Percentiles rank a stretch among this genome's conserved stretches.
Evolutionary conservation across 2,797 vertebrate genomes (phyloP).

Genomic region (Phoebastria nigripes): DNA sequence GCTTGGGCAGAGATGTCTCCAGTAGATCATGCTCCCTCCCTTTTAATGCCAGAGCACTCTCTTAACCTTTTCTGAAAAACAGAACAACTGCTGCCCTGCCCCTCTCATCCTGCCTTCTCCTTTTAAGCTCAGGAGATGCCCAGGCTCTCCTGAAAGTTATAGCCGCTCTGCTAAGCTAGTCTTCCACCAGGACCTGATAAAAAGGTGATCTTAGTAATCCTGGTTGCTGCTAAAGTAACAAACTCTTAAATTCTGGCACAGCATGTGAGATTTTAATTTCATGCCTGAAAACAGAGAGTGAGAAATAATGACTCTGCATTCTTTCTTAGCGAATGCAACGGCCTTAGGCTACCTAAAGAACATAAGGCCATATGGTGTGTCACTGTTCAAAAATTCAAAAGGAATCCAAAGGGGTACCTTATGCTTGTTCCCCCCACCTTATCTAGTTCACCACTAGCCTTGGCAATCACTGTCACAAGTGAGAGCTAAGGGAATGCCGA

Average conservation of each 20-base stretch:
- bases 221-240: background rate
- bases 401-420: constrained; percentile 33
- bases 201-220: background rate
- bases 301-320: constrained; percentile 52
- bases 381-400: constrained; percentile 48
- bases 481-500: constrained; percentile 61
- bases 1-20: background rate
- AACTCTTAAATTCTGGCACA: background rate
- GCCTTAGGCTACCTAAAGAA: background rate
- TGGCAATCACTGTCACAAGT: constrained; percentile 48
- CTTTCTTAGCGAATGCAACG: background rate
- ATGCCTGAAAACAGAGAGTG: background rate
- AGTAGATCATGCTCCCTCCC: background rate
- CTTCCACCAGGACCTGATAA: background rate
- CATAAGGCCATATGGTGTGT: background rate
- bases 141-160: background rate
- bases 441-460: constrained; percentile 28
- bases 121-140: background rate
- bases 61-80: background rate
- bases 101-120: background rate
- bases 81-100: background rate
- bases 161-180: background rate
- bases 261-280: background rate
- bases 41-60: background rate
- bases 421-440: constrained; percentile 3